Base-by-base conservation (phyloP, 2,888 invertebrate species). In the Stenodera caucasica region DNA sequence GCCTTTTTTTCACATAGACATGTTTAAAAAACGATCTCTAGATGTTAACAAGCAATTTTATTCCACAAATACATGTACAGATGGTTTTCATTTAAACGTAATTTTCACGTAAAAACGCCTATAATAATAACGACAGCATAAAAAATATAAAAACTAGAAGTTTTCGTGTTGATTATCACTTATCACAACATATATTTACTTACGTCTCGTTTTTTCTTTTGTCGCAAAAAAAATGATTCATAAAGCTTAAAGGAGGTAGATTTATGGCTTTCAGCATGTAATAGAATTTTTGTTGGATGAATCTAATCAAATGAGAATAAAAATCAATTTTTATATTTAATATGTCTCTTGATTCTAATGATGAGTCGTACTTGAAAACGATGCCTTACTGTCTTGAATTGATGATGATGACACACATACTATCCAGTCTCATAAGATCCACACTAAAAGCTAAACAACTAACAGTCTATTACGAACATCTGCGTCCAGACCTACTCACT, bases 381-480 rank as follows among this genome's bases (percentile, higher is more conserved):
- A 40, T 53, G 18, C 33, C 49, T 49, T 56, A 26, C 52, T 49
- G 14, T 9, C 15, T 18, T 40, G 18, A 40, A 49, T 51, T 56
- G 51, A 33, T 18, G 33, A 51, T 40, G 49, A 45, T 60, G 49
- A 18, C 45, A 14, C 12, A 49, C 53, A 30, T 53, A 45, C 35
- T 30, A 45, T 21, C 11, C 7, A 45, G 11, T 21, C 21, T 45
- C 15, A 21, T 45, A 18, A 45, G 45, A 45, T 11, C 2, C 21
- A 18, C 45, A 45, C 45, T 45, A 45, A 45, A 45, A 45, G 45
- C 45, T 21, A 21, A 21, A 18, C 45, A 45, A 21, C 45, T 14
- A 49, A 40, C 30, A 58, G 61, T 55, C 14, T 55, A 58, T 57
- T 55, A 50, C 32, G 55, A 61, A 54, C 61, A 61, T 61, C 61